Conservation (phyloP, 2,888 invertebrate species). For the Hirudinaria manillensis region DNA sequence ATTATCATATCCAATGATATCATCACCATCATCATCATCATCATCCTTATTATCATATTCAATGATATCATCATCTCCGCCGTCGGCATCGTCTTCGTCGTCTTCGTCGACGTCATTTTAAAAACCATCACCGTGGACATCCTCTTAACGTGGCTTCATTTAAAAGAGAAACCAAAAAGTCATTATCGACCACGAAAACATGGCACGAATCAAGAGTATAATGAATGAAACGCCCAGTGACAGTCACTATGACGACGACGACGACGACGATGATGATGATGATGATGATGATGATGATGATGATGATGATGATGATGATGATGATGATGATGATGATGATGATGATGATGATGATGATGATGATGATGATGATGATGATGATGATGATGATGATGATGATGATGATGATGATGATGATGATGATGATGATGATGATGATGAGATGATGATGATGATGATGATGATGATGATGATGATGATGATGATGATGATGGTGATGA, state of each 20-base stretch:
- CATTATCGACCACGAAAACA: too few relatives aligned
- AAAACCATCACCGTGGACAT: too few relatives aligned
- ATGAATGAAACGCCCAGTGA: too few relatives aligned
- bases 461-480: slow-evolving; percentile 30
- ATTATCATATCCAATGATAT: not conserved
- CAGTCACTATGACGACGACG: not conserved
- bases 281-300: slow-evolving; percentile 13
- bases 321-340: slow-evolving; percentile 6
- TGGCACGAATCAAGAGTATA: too few relatives aligned
- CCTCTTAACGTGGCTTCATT: too few relatives aligned
- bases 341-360: slow-evolving; percentile 27
- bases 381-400: slow-evolving; percentile 64
- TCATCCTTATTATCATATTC: slow-evolving; percentile 1
- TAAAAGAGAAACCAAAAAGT: too few relatives aligned
- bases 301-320: slow-evolving; percentile 20
- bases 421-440: not conserved
- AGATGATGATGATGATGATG: slow-evolving; percentile 27
- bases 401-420: slow-evolving; percentile 17
- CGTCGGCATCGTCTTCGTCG: not conserved
- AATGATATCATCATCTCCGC: not conserved
- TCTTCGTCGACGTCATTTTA: too few relatives aligned
- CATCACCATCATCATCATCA: slow-evolving; percentile 13
- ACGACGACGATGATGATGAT: slow-evolving; percentile 17
- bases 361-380: slow-evolving; percentile 55
- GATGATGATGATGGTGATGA: slow-evolving; percentile 29